Conservation (phyloP, 2,113 vertebrate species). For the Acanthochromis polyacanthus region DNA sequence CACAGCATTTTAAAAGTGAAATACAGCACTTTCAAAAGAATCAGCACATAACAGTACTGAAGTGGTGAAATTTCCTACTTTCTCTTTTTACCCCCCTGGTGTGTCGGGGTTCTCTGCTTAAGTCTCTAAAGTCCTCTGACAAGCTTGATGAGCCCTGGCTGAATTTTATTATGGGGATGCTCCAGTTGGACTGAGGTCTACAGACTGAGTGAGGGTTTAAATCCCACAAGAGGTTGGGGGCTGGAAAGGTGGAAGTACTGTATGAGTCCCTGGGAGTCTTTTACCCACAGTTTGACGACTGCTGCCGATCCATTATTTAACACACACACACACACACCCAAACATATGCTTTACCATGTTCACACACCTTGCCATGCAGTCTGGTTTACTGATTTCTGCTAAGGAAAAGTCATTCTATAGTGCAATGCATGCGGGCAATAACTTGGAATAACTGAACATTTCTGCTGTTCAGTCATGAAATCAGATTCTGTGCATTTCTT, state of each 20-base stretch:
- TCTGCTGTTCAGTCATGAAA: constrained; percentile 8
- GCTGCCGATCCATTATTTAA: constrained; percentile 70
- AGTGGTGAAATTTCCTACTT: background rate
- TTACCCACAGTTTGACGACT: constrained; percentile 35
- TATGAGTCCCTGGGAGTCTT: constrained; percentile 47
- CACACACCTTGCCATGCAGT: constrained; percentile 1
- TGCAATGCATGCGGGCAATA: background rate
- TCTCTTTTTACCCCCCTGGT: background rate
- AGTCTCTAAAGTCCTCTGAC: constrained; percentile 18
- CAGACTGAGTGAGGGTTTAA: constrained; percentile 10
- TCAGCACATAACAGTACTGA: background rate
- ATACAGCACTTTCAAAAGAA: too few species aligned
- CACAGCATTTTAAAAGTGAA: background rate
- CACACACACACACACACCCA: constrained; percentile 8
- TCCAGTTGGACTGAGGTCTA: background rate
- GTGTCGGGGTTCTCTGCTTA: background rate
- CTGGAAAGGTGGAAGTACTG: constrained; percentile 9
- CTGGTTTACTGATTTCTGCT: background rate
- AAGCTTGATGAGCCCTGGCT: constrained; percentile 39
- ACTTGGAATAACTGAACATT: background rate
- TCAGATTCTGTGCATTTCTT: background rate
- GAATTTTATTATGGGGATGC: constrained; percentile 38
- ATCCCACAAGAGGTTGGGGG: constrained; percentile 11
- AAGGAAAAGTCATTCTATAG: background rate
- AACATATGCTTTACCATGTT: background rate